A percentile compares a stretch with the other conserved stretches of the same genome.
Conservation (phyloP, 2,113 vertebrate species). For the Peromyscus maniculatus region DNA sequence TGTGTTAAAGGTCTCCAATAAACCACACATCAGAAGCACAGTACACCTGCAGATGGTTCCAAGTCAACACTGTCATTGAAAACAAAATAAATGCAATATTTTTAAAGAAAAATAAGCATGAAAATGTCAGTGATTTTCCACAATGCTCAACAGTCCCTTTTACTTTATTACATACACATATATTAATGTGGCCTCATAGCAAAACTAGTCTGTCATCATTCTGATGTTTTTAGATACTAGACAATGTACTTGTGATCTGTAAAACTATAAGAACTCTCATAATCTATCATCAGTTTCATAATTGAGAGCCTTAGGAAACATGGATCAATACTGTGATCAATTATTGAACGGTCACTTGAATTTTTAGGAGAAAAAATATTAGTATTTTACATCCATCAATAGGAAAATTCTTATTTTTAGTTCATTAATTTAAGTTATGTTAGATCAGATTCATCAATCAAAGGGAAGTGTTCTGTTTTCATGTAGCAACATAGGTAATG, state of each 20-base stretch:
- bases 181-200: not conserved
- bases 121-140: conserved; percentile 60
- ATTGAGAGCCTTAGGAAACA: not conserved
- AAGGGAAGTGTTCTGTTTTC: not conserved
- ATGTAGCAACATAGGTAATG: not conserved
- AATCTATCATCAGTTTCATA: conserved; percentile 4
- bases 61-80: conserved; percentile 75
- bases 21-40: conserved; percentile 77
- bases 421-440: conserved; percentile 25
- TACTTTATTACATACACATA: conserved; percentile 17
- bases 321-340: not conserved
- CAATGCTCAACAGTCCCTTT: not conserved
- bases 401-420: not conserved
- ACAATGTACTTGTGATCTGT: not conserved
- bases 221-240: not conserved
- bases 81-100: conserved; percentile 41
- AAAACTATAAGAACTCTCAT: not conserved
- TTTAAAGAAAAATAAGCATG: conserved; percentile 32
- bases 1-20: conserved; percentile 76
- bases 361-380: not conserved
- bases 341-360: not conserved
- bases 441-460: conserved; percentile 8
- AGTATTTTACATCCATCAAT: conserved; percentile 13
- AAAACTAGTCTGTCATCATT: not conserved
- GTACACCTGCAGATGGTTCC: conserved; percentile 71